Evolutionary conservation across 2,113 vertebrate species (phyloP).

Genomic region (Lycocorax pyrrhopterus): DNA sequence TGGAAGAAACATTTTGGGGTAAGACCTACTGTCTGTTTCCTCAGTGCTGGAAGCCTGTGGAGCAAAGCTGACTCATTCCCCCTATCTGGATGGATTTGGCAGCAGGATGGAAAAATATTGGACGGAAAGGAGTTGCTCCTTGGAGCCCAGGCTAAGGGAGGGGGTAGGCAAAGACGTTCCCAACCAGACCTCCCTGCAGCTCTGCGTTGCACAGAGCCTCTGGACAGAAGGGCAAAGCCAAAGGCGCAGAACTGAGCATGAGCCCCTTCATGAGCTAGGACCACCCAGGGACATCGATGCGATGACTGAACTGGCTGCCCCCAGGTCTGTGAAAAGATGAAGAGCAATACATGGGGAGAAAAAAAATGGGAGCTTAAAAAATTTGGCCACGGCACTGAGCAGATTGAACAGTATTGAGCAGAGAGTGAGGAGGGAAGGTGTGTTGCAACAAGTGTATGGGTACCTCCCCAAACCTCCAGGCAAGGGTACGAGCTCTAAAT

Average conservation of each 20-base stretch:
- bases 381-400: neutral
- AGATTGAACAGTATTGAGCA: neutral
- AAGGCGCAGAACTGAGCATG: neutral
- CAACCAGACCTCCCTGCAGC: conserved; percentile 48
- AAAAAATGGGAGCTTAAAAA: neutral
- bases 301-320: neutral
- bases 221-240: conserved; percentile 7
- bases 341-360: neutral
- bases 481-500: neutral
- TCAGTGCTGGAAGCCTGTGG: neutral
- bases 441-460: conserved; percentile 22
- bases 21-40: neutral
- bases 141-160: neutral
- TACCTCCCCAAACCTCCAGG: conserved; percentile 40
- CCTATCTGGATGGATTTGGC: conserved; percentile 27
- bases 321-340: neutral
- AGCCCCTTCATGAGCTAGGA: neutral
- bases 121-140: neutral
- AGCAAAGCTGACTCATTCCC: conserved; percentile 3
- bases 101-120: conserved; percentile 16
- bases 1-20: neutral
- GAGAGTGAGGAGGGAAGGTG: conserved; percentile 19
- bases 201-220: accelerated
- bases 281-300: neutral
- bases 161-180: neutral